Base-by-base conservation (phyloP, 2,888 invertebrate species). In the Pristionchus maxplancki region DNA sequence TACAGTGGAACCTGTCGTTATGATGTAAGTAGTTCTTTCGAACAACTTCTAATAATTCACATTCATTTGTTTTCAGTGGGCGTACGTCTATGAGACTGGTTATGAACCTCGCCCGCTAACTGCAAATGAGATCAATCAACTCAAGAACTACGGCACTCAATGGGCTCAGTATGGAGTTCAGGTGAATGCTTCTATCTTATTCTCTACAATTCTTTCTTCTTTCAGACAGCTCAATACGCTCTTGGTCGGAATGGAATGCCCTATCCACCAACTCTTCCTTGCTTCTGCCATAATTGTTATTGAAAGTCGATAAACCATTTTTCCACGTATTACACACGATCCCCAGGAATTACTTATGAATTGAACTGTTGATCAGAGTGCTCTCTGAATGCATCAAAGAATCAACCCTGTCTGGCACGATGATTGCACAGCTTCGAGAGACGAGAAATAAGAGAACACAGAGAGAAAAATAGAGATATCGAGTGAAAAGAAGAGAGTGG, bases 1-100 rank as follows among this genome's bases (percentile, higher is more conserved):
- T 83, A 83, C 82, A 83, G 82, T 83, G 82, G 82, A 83, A 83
- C 82, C 5, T 83, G 82, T 31, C 5, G 44, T 20, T 83, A 83
- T 20, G 82, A 83, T 83, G 82, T 83, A 40, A 44, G 78, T 20
- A n/a, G n/a, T n/a, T n/a, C n/a, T n/a, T n/a, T n/a, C n/a, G n/a
- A n/a, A n/a, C 62, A 58, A 4, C 13, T 58, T 24, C 64, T 9
- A 28, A 6, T 15, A 28, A 31, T 28, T 24, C 28, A 31, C n/a
- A 9, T 28, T 6, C 64, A 20, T 28, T 64, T 64, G 5, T 34
- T 44, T 78, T 48, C 78, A 40, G 78, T 48, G 78, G 44, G 78
- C 78, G 6, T 44, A 78, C 48, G 78, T 83, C 8, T 83, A 83
- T 34, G 82, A 83, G 24, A 83, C 31, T 1, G 82, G 82, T 15